Base-by-base conservation (phyloP, 2,797 vertebrate genomes). In the Bryconaethiops microstoma region DNA sequence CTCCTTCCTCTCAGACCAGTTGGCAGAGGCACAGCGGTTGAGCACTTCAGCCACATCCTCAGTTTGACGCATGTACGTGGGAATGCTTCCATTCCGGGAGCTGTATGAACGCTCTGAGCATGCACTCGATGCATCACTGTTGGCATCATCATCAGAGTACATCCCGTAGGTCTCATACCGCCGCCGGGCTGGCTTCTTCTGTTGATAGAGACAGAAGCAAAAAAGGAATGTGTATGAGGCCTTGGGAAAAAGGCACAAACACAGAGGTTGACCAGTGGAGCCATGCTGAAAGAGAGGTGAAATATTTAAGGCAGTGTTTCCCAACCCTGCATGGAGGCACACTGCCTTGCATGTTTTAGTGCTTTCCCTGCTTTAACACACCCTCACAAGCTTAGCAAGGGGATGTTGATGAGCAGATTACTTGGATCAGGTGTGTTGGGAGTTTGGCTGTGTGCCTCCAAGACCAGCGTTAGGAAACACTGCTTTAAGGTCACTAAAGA, bases 1-100 rank as follows among this genome's bases (percentile, higher is more conserved):
- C 88, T 99, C 97, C 77, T 99, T 99, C 87, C 97, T 95, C 88
- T 99, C 98, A 16, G 97, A 98, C 97, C 97, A 99, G 89, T 99
- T 99, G 88, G 96, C 93, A 78, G 97, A 98, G 74, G 98, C 98
- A 81, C 97, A 99, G 71, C 97, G 95, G 84, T 99, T 99, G 60
- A 99, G 93, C 85, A 99, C 97, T 90, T 99, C 97, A 0, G 97
- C 97, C 76, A 99, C 97, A 0, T 99, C 97, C 86, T 99, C 97
- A 0, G 97, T 98, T 90, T 99, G 97, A 14, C 97, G 93, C 97
- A 98, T 97, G 77, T 99, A 99, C 0, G 97, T 98, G 0, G 97
- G 96, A 79, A 98, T 97, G 75, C 91, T 97, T 48, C 97, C 97
- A 0, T 99, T 99, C 67, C 97, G 93, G 21, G 97, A 99, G 88